phyloP scores from a whole-genome alignment of 53 echinoderm and acorn worm species.

The Glandiceps talaboti region DNA sequence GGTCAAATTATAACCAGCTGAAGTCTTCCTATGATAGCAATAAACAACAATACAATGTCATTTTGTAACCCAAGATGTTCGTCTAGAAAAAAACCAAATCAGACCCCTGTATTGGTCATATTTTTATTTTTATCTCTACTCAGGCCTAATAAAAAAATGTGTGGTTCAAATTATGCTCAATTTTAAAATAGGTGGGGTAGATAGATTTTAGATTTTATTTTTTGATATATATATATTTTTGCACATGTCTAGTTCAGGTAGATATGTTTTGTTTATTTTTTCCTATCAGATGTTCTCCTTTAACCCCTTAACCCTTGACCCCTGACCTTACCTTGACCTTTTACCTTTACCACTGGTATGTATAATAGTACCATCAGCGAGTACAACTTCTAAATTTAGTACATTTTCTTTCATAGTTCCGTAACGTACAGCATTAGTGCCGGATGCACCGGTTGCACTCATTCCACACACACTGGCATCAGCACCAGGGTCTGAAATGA shows the following conservation, averaged over 20 bases:
- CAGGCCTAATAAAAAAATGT: too few relatives aligned
- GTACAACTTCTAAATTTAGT: slow-evolving; percentile 82
- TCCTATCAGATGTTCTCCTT: too few relatives aligned
- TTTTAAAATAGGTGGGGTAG: neutral
- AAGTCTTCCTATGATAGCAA: slow-evolving; percentile 38
- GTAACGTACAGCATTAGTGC: slow-evolving; percentile 74
- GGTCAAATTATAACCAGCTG: slow-evolving; percentile 93
- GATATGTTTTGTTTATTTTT: too few relatives aligned
- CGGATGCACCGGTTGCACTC: slow-evolving; percentile 85
- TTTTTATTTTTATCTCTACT: too few relatives aligned
- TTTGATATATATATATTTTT: too few relatives aligned
- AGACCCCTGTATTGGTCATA: too few relatives aligned
- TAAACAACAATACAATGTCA: neutral
- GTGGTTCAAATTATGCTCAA: too few relatives aligned
- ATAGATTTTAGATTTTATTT: too few relatives aligned
- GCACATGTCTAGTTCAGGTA: too few relatives aligned
- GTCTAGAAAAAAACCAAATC: too few relatives aligned
- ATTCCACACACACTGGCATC: slow-evolving; percentile 93
- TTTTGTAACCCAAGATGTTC: too few relatives aligned
- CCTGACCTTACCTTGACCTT: slow-evolving; percentile 77
- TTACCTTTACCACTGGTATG: slow-evolving; percentile 69
- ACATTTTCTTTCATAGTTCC: slow-evolving; percentile 94
- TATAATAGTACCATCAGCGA: slow-evolving; percentile 78
- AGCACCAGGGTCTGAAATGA: slow-evolving; percentile 91
- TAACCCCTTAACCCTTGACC: too few relatives aligned